phyloP scores from a whole-genome alignment of 23 tunicate genomes.

The Corella eumyota region DNA sequence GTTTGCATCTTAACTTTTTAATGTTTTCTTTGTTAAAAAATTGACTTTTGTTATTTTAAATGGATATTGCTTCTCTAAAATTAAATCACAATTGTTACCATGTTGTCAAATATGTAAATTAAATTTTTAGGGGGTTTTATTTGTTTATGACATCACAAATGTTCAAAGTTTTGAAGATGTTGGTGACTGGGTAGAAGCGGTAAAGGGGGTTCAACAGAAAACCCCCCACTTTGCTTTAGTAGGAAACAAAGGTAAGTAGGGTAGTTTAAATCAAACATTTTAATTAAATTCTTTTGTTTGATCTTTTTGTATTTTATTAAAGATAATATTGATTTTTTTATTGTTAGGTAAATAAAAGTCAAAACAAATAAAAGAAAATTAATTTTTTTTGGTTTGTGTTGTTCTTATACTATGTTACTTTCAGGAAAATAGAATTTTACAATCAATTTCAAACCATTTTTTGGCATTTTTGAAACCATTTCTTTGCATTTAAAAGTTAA shows the following conservation, averaged over 20 bases:
- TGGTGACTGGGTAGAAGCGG: conserved; percentile 53
- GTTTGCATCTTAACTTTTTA: neutral
- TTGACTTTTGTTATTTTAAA: too few relatives aligned
- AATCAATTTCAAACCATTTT: too few relatives aligned
- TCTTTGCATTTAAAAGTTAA: too few relatives aligned
- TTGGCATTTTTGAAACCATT: too few relatives aligned
- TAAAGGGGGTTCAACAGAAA: conserved; percentile 14
- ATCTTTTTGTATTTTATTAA: neutral
- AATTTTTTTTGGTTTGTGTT: too few relatives aligned
- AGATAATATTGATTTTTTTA: neutral
- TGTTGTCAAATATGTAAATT: neutral
- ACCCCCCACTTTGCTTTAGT: conserved; percentile 47
- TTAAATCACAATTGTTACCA: too few relatives aligned
- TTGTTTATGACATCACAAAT: conserved; percentile 84
- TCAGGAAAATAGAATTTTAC: too few relatives aligned
- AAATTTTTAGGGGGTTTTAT: conserved; percentile 32
- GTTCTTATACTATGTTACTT: too few relatives aligned
- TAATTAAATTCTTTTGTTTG: neutral
- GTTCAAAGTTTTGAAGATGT: conserved; percentile 69
- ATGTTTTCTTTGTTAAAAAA: too few relatives aligned
- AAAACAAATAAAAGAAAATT: too few relatives aligned
- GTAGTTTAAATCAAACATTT: neutral
- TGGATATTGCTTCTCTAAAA: too few relatives aligned
- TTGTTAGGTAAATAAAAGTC: too few relatives aligned
- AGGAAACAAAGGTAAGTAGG: conserved; percentile 57